Base-by-base conservation (phyloP, 2,113 vertebrate species). In the Vireo altiloquus region DNA sequence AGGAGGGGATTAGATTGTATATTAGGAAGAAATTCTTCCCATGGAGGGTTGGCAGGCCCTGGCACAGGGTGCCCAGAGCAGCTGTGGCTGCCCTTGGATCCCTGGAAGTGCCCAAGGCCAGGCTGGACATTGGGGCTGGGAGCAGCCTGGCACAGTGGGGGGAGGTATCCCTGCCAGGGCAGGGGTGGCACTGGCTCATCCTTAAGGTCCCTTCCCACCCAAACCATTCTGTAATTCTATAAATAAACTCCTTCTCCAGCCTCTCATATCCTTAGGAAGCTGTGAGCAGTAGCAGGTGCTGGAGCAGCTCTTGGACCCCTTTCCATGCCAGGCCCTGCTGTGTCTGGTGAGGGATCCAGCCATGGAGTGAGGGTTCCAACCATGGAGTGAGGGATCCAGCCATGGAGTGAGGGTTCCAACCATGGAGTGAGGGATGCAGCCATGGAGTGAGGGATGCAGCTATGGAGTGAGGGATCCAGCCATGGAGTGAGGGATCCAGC, bases 141-240 rank as follows among this genome's bases (percentile, higher is more conserved):
- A 82, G 20, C 37, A 59, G 0, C 4, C 69, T 74, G 52, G 46
- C 10, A 9, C 0, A 20, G 39, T 68, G 16, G 39, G 2, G 16
- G 39, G 2, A 60, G 6, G 11, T 81, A 53, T 66, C 60, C 33
- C 33, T 46, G 52, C 33, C 8, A 17, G 65, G 44, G 11, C 5
- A 65, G 15, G 8, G 13, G 2, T 50, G 44, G 19, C 0, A 52
- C 15, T 39, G 1, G 23, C 0, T 82, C 13, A 1, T 3, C 10
- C 7, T 59, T 66, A 30, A 59, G 33, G 15, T 37, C 37, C 6
- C 13, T 89, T 74, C 68, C 60, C 19, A 3, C 6, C 15, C 33
- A 30, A 46, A 46, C 13, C 15, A 24, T 46, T 46, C 15, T 16
- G 2, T 28, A 3, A 30, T 46, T 60, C 33, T 20, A 27, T 20